These are phyloP conservation scores for Andrena chrysosceles DNA, from an alignment of 2,888 invertebrate species.

Conservation along the genomic window DNA sequence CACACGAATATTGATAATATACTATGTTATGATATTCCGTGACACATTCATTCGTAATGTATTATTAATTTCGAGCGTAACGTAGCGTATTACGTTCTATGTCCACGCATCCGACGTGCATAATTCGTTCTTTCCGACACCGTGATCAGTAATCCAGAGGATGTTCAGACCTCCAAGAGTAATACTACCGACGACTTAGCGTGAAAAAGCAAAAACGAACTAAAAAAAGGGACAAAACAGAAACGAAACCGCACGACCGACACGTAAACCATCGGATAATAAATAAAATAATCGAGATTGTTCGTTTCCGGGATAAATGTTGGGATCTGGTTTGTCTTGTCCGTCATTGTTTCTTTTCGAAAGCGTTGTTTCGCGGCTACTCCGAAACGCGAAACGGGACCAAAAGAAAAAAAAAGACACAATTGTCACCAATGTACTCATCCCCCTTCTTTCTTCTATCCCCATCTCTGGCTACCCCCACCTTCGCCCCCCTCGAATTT, in stretches of 20 bases:
- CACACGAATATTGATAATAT: constrained; percentile 38
- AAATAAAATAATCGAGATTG: constrained; percentile 28
- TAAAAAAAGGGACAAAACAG: background rate
- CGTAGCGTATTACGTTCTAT: constrained; percentile 10
- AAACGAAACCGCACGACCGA: constrained; percentile 23
- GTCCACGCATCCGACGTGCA: constrained; percentile 12
- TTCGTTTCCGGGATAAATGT: constrained; percentile 64
- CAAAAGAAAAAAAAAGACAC: constrained; percentile 77
- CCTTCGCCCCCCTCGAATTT: background rate
- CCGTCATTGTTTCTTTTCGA: constrained; percentile 77
- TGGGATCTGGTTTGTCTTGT: constrained; percentile 78
- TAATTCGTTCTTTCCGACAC: constrained; percentile 56
- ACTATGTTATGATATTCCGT: constrained; percentile 45
- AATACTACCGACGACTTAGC: constrained; percentile 29
- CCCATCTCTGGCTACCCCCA: constrained; percentile 35
- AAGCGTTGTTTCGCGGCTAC: constrained; percentile 73
- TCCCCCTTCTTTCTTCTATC: constrained; percentile 55
- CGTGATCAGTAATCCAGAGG: constrained; percentile 56
- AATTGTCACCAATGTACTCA: constrained; percentile 75
- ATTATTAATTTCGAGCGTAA: constrained; percentile 49
- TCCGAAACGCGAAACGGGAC: constrained; percentile 81
- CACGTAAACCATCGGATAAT: constrained; percentile 21
- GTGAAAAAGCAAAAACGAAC: background rate
- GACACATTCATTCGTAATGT: constrained; percentile 46
- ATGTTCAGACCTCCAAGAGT: constrained; percentile 56